Percentiles rank a stretch among this genome's conserved stretches.
phyloP scores from a whole-genome alignment of 2,113 vertebrate genomes.

The Suricata suricatta region DNA sequence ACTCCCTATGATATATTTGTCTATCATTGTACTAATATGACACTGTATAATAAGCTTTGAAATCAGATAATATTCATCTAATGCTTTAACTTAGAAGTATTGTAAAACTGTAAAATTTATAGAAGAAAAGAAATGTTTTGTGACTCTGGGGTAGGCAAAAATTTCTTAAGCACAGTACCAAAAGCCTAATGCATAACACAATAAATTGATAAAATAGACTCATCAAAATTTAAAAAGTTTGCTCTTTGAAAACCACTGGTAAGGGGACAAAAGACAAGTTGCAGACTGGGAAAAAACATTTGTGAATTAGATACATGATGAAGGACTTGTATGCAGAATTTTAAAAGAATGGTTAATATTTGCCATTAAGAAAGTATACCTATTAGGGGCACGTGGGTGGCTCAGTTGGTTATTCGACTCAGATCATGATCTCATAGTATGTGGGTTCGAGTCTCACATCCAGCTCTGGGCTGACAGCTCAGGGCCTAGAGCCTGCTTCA shows the following conservation, averaged over 20 bases:
- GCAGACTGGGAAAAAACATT: background rate
- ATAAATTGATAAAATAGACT: background rate
- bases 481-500: too few relatives aligned
- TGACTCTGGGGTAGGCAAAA: background rate
- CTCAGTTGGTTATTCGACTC: too few relatives aligned
- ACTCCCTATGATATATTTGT: background rate
- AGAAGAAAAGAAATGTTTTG: background rate
- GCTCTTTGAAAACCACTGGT: background rate
- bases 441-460: too few relatives aligned
- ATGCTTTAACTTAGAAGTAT: conserved; percentile 2
- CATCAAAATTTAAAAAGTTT: background rate
- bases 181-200: background rate
- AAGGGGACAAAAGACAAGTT: background rate
- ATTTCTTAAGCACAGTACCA: background rate
- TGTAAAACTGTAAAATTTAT: background rate
- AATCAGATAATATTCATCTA: background rate
- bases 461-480: too few relatives aligned
- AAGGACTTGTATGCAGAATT: background rate
- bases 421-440: too few relatives aligned
- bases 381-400: background rate
- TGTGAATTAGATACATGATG: background rate
- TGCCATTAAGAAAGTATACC: background rate
- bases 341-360: background rate
- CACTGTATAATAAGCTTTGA: background rate
- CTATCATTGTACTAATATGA: background rate